These are phyloP conservation scores for Diabrotica undecimpunctata DNA, from an alignment of 1,140 invertebrate species.

Conservation along the genomic window DNA sequence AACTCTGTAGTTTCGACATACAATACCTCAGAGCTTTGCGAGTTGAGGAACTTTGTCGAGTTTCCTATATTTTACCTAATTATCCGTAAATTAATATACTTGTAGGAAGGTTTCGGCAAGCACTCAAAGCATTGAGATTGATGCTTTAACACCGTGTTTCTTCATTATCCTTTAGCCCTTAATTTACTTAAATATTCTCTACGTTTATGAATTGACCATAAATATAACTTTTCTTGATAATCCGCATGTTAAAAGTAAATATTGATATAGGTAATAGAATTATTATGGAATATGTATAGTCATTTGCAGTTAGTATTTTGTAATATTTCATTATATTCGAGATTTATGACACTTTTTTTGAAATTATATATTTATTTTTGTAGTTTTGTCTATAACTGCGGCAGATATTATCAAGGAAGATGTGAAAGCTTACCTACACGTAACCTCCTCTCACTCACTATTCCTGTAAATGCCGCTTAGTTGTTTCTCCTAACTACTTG, in stretches of 20 bases:
- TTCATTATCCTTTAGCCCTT: neutral
- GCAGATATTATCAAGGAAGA: too few relatives aligned
- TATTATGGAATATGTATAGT: too few relatives aligned
- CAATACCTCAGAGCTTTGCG: neutral
- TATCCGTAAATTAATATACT: neutral
- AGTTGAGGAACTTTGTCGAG: neutral
- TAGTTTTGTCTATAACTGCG: too few relatives aligned
- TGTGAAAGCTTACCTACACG: too few relatives aligned
- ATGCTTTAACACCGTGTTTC: neutral
- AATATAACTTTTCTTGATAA: neutral
- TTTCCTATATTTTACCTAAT: conserved; percentile 3
- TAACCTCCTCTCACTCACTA: too few relatives aligned
- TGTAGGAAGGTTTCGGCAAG: neutral
- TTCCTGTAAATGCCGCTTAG: too few relatives aligned
- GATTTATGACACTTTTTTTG: too few relatives aligned
- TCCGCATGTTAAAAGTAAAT: neutral
- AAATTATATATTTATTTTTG: too few relatives aligned
- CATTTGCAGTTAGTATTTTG: too few relatives aligned
- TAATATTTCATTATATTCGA: too few relatives aligned
- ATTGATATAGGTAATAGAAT: too few relatives aligned
- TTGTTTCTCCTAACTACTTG: too few relatives aligned
- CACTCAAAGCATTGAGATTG: neutral
- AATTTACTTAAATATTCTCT: neutral
- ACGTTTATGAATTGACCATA: neutral
- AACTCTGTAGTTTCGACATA: neutral